Conservation (phyloP, 1,140 invertebrate species). For the Atopsyche davidsoni region DNA sequence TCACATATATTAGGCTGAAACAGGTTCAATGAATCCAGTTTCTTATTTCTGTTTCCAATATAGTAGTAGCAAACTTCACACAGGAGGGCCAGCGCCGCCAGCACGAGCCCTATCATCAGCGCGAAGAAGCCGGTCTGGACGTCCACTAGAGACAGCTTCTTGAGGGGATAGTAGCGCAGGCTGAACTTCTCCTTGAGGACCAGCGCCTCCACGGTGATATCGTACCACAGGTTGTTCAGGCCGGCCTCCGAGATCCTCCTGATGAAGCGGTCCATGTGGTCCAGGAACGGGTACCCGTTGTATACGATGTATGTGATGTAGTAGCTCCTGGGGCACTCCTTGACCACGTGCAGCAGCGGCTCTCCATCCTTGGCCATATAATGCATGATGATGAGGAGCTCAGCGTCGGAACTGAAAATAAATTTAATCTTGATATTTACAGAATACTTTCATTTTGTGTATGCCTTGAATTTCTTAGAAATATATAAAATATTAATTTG, state of each 20-base stretch:
- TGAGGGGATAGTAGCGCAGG: background rate
- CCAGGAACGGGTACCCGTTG: constrained; percentile 31
- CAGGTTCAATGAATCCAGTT: constrained; percentile 1
- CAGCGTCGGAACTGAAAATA: constrained; percentile 29
- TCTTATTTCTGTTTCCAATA: constrained; percentile 1
- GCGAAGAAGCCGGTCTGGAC: constrained; percentile 27
- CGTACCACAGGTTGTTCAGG: constrained; percentile 27
- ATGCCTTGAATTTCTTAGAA: background rate
- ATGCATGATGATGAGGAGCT: constrained; percentile 23
- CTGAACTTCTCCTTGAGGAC: constrained; percentile 9
- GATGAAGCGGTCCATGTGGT: constrained; percentile 29
- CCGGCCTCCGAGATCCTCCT: constrained; percentile 22
- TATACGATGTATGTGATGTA: constrained; percentile 36
- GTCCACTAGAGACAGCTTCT: constrained; percentile 25
- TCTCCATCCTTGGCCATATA: constrained; percentile 28
- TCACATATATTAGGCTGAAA: constrained; percentile 4
- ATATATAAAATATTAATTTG: background rate
- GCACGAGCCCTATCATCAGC: constrained; percentile 13
- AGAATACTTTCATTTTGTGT: background rate
- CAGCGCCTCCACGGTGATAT: constrained; percentile 26
- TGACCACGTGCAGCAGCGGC: constrained; percentile 37
- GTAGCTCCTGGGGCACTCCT: constrained; percentile 40
- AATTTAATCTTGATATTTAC: background rate
- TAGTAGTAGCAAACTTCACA: constrained; percentile 7
- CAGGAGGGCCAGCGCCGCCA: constrained; percentile 8